phyloP scores from a whole-genome alignment of 2,888 invertebrate species.

The Epistrophe grossulariae region DNA sequence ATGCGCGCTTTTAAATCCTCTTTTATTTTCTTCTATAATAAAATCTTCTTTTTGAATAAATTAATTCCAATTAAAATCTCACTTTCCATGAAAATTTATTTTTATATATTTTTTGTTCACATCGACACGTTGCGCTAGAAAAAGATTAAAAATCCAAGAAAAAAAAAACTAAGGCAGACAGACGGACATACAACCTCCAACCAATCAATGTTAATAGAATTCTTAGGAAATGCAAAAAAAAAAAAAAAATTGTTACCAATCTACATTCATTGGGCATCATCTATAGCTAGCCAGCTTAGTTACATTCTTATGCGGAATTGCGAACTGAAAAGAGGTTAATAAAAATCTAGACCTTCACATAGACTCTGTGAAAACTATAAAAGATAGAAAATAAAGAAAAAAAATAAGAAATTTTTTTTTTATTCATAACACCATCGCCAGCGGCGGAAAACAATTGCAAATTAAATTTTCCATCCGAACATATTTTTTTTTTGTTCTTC shows the following conservation, averaged over 20 bases:
- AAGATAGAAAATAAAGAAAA: slow-evolving; percentile 8
- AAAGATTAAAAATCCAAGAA: background rate
- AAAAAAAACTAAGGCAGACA: background rate
- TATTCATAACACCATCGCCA: slow-evolving; percentile 45
- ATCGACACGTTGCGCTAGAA: slow-evolving; percentile 8
- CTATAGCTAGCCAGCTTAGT: background rate
- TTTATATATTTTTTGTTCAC: background rate
- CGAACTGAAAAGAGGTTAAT: slow-evolving; percentile 80
- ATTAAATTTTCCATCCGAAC: slow-evolving; percentile 76
- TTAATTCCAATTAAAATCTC: slow-evolving; percentile 59
- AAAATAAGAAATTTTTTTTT: slow-evolving; percentile 29
- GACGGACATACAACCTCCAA: slow-evolving; percentile 26
- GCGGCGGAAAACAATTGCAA: slow-evolving; percentile 70
- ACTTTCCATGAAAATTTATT: slow-evolving; percentile 44
- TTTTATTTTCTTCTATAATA: slow-evolving; percentile 14
- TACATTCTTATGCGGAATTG: slow-evolving; percentile 38
- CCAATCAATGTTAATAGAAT: slow-evolving; percentile 59
- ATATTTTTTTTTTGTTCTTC: slow-evolving; percentile 35
- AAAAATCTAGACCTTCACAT: slow-evolving; percentile 81
- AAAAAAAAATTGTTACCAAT: slow-evolving; percentile 15
- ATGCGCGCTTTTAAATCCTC: slow-evolving; percentile 4
- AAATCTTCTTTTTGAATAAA: slow-evolving; percentile 48
- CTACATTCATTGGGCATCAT: slow-evolving; percentile 15
- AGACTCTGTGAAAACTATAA: slow-evolving; percentile 44
- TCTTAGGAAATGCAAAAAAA: slow-evolving; percentile 37